Conservation (phyloP, 2,797 vertebrate genomes). For the Emydoidea blandingii region DNA sequence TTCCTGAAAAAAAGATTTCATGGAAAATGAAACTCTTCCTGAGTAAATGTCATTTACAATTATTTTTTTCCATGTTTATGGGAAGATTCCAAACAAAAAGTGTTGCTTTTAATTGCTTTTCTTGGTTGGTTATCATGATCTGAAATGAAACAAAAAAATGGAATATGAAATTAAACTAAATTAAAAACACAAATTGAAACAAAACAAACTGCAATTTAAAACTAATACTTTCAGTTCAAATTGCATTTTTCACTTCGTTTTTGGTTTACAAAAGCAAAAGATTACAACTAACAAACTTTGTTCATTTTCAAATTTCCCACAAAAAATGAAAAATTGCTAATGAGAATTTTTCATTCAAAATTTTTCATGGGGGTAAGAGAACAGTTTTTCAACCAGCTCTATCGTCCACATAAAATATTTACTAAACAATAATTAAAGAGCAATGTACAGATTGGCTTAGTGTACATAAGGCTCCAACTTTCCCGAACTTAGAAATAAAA, state of each 20-base stretch:
- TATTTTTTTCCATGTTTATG: background rate
- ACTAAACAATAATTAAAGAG: background rate
- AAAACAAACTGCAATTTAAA: background rate
- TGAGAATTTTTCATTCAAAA: background rate
- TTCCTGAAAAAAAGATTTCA: background rate
- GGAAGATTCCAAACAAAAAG: background rate
- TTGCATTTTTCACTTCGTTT: background rate
- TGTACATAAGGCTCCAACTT: background rate
- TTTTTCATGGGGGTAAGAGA: slow-evolving; percentile 19
- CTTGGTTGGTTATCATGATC: background rate
- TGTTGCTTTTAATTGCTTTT: background rate
- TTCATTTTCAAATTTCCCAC: background rate
- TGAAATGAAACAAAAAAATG: background rate
- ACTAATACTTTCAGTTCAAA: background rate
- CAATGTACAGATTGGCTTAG: background rate
- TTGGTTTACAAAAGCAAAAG: background rate
- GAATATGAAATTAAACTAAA: background rate
- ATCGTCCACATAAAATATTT: background rate
- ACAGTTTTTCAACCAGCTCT: background rate
- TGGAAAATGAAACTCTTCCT: background rate
- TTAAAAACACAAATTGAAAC: background rate
- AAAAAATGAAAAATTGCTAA: background rate
- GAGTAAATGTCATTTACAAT: background rate
- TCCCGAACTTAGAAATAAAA: background rate
- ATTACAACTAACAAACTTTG: background rate